phyloP scores from a whole-genome alignment of 2,113 vertebrate species.

The Silurus glanis region DNA sequence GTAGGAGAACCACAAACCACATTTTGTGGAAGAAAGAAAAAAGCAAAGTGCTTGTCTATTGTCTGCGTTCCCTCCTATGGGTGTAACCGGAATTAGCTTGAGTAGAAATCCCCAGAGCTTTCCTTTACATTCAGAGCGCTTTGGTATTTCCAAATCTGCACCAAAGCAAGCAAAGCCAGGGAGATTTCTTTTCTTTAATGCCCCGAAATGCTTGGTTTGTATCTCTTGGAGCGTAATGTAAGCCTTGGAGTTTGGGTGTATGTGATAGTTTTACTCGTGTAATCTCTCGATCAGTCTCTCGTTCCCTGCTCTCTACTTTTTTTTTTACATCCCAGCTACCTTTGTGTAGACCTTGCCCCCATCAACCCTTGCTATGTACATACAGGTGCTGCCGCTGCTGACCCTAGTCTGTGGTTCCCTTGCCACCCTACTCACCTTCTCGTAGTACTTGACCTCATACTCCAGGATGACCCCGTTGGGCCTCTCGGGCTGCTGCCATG shows the following conservation, averaged over 20 bases:
- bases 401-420: constrained; percentile 54
- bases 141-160: constrained; percentile 21
- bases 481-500: constrained; percentile 92
- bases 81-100: constrained; percentile 46
- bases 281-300: constrained; percentile 39
- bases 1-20: constrained; percentile 33
- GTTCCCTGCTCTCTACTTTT: not conserved
- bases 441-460: constrained; percentile 98
- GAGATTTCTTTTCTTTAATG: constrained; percentile 15
- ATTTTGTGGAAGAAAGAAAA: not conserved
- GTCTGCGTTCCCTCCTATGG: constrained; percentile 29
- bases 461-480: constrained; percentile 97
- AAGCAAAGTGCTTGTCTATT: constrained; percentile 36
- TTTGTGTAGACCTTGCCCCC: not conserved
- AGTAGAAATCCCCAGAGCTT: constrained; percentile 33
- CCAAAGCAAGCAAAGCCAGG: constrained; percentile 38
- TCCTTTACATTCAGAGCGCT: constrained; percentile 37
- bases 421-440: constrained; percentile 82
- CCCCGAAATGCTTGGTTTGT: constrained; percentile 38
- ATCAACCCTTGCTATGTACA: not conserved
- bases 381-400: not conserved
- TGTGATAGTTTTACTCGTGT: not conserved
- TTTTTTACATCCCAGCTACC: constrained; percentile 30
- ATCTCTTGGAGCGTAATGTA: constrained; percentile 28
- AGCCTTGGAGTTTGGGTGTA: constrained; percentile 28